A percentile compares a stretch with the other conserved stretches of the same genome.
Conservation (phyloP, 2,888 invertebrate species). For the Ichneumon xanthorius region DNA sequence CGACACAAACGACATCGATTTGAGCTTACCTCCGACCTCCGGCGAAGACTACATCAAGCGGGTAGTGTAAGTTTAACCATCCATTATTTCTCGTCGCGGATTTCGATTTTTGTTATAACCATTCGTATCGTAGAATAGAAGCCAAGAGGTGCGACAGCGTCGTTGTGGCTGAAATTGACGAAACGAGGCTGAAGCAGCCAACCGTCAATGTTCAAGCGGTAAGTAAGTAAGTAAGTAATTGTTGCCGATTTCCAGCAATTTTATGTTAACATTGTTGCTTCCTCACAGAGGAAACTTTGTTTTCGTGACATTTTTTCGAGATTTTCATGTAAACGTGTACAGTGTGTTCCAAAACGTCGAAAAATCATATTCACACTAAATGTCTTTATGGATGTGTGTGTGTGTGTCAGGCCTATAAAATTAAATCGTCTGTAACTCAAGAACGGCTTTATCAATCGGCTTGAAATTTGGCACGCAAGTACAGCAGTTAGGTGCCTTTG, state of each 20-base stretch:
- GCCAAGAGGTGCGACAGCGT: conserved; percentile 80
- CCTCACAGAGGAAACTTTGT: too few species aligned
- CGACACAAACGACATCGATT: conserved; percentile 77
- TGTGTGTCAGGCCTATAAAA: too few species aligned
- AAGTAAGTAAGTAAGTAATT: conserved; percentile 74
- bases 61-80: conserved; percentile 79
- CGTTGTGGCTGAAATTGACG: conserved; percentile 79
- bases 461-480: too few species aligned
- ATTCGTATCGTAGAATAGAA: conserved; percentile 76
- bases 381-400: too few species aligned
- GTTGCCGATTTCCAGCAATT: background rate
- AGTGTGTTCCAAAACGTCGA: too few species aligned
- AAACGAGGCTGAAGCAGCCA: conserved; percentile 72
- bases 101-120: conserved; percentile 5
- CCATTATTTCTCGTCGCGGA: background rate
- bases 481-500: too few species aligned
- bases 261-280: conserved; percentile 11
- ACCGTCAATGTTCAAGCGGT: conserved; percentile 75
- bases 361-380: too few species aligned
- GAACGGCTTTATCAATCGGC: too few species aligned
- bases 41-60: conserved; percentile 83
- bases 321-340: too few species aligned
- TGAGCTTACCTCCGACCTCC: conserved; percentile 77
- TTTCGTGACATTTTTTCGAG: too few species aligned
- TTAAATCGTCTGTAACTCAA: too few species aligned